Conservation (phyloP, 2,797 vertebrate species). For the Manis crassicaudata region DNA sequence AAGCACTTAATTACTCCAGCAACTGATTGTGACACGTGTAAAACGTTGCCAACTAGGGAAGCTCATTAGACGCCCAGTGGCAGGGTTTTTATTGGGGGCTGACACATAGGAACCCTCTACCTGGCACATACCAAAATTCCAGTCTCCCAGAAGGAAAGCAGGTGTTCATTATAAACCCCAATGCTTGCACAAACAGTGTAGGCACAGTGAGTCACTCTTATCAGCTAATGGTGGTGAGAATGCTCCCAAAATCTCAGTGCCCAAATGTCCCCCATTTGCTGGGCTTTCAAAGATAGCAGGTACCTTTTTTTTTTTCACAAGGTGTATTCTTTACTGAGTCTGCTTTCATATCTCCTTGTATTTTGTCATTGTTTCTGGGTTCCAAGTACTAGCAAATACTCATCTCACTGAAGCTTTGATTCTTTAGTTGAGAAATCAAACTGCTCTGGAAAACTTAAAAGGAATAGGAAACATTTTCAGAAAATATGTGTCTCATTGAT, state of each 20-base stretch:
- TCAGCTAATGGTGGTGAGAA: background rate
- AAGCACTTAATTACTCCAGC: background rate
- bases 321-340: background rate
- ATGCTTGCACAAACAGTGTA: background rate
- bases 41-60: background rate
- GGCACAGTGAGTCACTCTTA: background rate
- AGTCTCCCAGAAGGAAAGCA: background rate
- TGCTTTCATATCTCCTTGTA: background rate
- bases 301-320: background rate
- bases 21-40: background rate
- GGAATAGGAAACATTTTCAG: background rate
- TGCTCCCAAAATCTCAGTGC: background rate
- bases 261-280: background rate
- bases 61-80: background rate
- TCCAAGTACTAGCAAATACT: background rate
- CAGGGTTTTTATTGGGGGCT: background rate
- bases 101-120: background rate
- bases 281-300: background rate
- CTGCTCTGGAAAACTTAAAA: background rate
- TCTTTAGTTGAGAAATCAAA: slow-evolving; percentile 32
- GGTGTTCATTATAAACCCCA: background rate
- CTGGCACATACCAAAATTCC: background rate
- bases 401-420: slow-evolving; percentile 1
- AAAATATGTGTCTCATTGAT: background rate
- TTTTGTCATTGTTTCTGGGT: background rate